Base-by-base conservation (phyloP, 2,888 invertebrate genomes). In the Polyommatus icarus region DNA sequence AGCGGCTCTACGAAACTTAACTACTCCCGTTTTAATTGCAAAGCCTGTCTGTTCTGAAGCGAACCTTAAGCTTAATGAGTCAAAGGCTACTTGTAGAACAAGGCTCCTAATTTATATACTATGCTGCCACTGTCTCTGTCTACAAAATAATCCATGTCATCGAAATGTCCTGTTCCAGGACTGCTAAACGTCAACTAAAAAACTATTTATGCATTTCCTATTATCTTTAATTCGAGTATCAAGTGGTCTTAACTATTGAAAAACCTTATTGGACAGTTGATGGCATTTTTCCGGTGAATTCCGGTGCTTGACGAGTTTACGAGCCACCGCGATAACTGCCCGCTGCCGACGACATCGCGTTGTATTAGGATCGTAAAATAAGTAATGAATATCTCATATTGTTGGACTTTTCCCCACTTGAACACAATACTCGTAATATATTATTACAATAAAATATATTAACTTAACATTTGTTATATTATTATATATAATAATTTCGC, bases 261-360 rank as follows among this genome's bases (percentile, higher is more conserved):
- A 29, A 50, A 72, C 20, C 46, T 32, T 76, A 50, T 57, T 50
- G 71, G 24, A 75, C 50, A 50, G 10, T 5, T 71, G 79, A 77
- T 73, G 76, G 59, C 78, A 79, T 78, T 81, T 82, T 79, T 80
- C 80, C 80, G 81, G 79, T 80, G 79, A 80, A 80, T 81, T 81
- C 79, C 77, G 73, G 76, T 77, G 76, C 80, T 82, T 81, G 80
- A 80, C 72, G 76, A 46, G 79, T 71, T 67, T 67, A 67, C 61
- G 61, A 67, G 24, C 24, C 78, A 79, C 80, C 81, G 80, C 80
- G 79, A 79, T 78, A 76, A 79, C 78, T 77, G 79, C 80, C 72
- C 76, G 59, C 73, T 76, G 40, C 72, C 46, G 40, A 40, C 72
- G 72, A 20, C 40, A 72, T 71, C 71, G 3, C 24, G 54, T 15